Evolutionary conservation across 2,888 invertebrate genomes (phyloP).

Genomic region (Cheilosia vulpina): DNA sequence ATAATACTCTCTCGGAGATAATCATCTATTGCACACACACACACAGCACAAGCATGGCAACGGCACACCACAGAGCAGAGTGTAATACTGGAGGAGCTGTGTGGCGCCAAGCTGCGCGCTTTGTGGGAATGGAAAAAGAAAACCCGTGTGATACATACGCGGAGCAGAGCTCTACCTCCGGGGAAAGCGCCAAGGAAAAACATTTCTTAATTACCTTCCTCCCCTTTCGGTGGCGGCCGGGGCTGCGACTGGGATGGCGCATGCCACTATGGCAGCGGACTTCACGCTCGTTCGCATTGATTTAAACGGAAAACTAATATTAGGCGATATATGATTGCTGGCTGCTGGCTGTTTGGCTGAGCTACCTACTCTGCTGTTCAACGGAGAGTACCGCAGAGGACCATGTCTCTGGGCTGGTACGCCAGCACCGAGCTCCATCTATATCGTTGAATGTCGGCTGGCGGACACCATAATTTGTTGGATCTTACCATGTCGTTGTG

Average conservation of each 20-base stretch:
- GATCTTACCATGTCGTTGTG: constrained; percentile 64
- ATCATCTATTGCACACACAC: constrained; percentile 66
- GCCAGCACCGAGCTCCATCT: constrained; percentile 32
- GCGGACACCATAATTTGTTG: constrained; percentile 68
- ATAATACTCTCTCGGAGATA: constrained; percentile 72
- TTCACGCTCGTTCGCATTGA: constrained; percentile 71
- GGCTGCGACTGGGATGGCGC: constrained; percentile 17
- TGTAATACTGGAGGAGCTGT: constrained; percentile 54
- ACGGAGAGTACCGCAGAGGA: constrained; percentile 33
- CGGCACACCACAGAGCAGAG: constrained; percentile 10
- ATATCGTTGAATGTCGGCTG: constrained; percentile 28
- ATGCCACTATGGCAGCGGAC: constrained; percentile 39
- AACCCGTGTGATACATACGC: constrained; percentile 13
- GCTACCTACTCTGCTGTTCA: constrained; percentile 48
- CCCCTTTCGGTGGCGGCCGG: constrained; percentile 22
- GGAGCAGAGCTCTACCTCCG: constrained; percentile 35
- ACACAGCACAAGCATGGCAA: constrained; percentile 25
- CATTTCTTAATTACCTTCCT: constrained; percentile 69
- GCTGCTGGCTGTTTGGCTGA: constrained; percentile 46
- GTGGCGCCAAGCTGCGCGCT: constrained; percentile 62
- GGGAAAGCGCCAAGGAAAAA: constrained; percentile 67
- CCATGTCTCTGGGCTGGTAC: not conserved
- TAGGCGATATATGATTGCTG: constrained; percentile 71
- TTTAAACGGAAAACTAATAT: constrained; percentile 73
- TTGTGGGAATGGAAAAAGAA: constrained; percentile 58